These are phyloP conservation scores for Agrilus planipennis DNA, from an alignment of 1,140 invertebrate species.

Conservation along the genomic window DNA sequence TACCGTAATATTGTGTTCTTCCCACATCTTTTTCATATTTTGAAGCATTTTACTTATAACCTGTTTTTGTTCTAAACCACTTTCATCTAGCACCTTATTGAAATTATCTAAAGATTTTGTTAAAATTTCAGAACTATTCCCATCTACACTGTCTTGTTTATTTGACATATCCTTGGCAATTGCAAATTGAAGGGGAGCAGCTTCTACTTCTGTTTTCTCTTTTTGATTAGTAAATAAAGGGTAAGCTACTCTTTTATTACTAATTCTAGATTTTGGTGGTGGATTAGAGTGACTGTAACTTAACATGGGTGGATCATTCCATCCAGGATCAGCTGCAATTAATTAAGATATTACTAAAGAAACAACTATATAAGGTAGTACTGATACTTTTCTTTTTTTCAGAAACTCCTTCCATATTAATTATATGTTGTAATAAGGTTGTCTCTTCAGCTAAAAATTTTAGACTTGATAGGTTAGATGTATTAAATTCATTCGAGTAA, in stretches of 20 bases:
- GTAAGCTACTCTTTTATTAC: conserved; percentile 28
- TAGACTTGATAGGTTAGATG: no score
- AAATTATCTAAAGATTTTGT: background rate
- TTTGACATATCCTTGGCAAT: background rate
- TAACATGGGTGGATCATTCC: conserved; percentile 28
- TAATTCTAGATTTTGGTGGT: conserved; percentile 26
- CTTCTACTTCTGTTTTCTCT: background rate
- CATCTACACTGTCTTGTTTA: background rate
- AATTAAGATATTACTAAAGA: conserved; percentile 6
- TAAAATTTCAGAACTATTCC: background rate
- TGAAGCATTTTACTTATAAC: background rate
- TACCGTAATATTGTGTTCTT: background rate
- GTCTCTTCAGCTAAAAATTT: no score
- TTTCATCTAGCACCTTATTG: background rate
- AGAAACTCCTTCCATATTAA: no score
- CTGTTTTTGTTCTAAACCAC: background rate
- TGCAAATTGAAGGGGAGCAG: background rate
- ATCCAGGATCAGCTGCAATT: conserved; percentile 21
- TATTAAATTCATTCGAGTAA: no score
- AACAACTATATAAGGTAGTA: no score
- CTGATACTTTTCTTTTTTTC: no score
- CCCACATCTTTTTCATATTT: conserved; percentile 3
- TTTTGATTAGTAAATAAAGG: conserved; percentile 13
- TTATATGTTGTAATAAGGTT: no score
- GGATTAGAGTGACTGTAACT: conserved; percentile 23